Base-by-base conservation (phyloP, 1,140 invertebrate genomes). In the Antheraea pernyi region DNA sequence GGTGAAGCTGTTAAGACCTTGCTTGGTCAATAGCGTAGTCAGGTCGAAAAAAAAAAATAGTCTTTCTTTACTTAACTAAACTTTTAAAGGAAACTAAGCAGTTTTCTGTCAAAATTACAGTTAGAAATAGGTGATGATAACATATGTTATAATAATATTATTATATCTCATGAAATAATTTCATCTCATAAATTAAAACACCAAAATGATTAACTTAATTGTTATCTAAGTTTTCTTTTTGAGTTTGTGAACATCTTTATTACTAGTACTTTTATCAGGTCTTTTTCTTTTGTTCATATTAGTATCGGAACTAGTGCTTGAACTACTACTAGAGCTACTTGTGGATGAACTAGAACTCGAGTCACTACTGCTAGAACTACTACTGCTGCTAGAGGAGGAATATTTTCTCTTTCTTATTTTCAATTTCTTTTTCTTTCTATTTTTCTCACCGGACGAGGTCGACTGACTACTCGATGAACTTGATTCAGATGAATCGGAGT, bases 381-480 rank as follows among this genome's bases (percentile, higher is more conserved):
- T 86, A 65, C 71, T 77, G 19, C 80, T 85, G 62, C 86, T 89
- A 19, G 83, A 82, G 53, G 87, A 80, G 42, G 88, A 86, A 67
- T 74, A 70, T 64, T 80, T 85, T 69, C 80, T 84, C 66, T 82
- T 88, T 68, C 70, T 84, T 67, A 72, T 81, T 67, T 65, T 85
- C 6, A 69, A 60, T 70, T 70, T 79, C 30, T 80, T 91, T 68
- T 77, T 89, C 22, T 80, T 89, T 22, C 69, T 75, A 59, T 83
- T 73, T 64, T 77, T 77, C 18, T 85, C 86, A 80, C 86, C 86
- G 18, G 87, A 89, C 39, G 86, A 84, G 70, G 80, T 89, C 36
- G 84, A 80, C 19, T 84, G 83, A 76, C 85, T 88, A 70, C 78
- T 87, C 7, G 88, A 86, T 59, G 84, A 81, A 75, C 81, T 89